A percentile compares a stretch with the other conserved stretches of the same genome.
phyloP scores from a whole-genome alignment of 2,113 vertebrate species.

The Fregetta grallaria region DNA sequence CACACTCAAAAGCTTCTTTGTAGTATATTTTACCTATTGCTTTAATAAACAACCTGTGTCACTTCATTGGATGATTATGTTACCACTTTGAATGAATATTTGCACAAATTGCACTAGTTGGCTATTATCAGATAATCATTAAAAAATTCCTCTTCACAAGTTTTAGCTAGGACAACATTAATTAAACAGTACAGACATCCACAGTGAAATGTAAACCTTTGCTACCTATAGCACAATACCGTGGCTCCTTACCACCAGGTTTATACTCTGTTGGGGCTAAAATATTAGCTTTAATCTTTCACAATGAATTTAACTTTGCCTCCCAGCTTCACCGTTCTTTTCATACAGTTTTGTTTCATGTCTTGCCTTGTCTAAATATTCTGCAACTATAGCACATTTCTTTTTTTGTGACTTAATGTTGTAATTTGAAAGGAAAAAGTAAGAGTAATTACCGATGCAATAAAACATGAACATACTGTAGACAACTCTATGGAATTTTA shows the following conservation, averaged over 20 bases:
- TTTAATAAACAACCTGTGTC: constrained; percentile 5
- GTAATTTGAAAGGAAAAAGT: constrained; percentile 57
- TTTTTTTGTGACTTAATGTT: constrained; percentile 18
- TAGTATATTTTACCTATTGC: neutral
- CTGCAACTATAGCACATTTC: neutral
- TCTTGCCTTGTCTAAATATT: constrained; percentile 4
- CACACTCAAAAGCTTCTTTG: neutral
- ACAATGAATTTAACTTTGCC: neutral
- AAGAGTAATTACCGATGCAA: constrained; percentile 56
- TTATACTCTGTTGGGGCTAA: neutral
- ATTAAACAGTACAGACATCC: neutral
- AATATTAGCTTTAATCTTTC: neutral
- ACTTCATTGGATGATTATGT: neutral
- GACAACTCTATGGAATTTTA: constrained; percentile 56
- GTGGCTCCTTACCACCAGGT: neutral
- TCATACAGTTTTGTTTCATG: neutral
- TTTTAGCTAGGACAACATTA: constrained; percentile 17
- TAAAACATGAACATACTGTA: constrained; percentile 12
- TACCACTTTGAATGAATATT: constrained; percentile 25
- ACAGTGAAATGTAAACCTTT: neutral
- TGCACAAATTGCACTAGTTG: constrained; percentile 13
- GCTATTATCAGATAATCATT: constrained; percentile 1
- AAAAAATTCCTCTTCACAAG: neutral
- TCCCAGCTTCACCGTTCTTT: neutral
- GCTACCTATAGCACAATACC: neutral